These are phyloP conservation scores for Tolmerus cingulatus DNA, from an alignment of 2,888 invertebrate genomes.

Conservation along the genomic window DNA sequence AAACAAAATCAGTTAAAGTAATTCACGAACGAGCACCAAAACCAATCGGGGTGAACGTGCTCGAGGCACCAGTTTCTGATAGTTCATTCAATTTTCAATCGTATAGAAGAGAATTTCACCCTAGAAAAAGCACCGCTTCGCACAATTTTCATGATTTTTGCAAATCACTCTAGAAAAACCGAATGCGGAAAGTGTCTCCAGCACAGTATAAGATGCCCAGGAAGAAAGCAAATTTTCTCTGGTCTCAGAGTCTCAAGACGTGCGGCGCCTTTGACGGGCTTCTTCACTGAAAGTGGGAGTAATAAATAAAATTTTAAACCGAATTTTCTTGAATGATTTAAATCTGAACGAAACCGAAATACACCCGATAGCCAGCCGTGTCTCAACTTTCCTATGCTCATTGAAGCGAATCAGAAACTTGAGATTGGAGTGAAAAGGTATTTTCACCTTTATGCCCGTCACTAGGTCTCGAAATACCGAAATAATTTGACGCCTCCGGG, in stretches of 20 bases:
- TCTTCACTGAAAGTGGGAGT: constrained; percentile 4
- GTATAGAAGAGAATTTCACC: not conserved
- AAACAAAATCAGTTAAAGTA: not conserved
- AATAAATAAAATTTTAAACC: not conserved
- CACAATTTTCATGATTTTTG: not conserved
- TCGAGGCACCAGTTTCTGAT: not conserved
- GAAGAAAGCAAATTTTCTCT: not conserved
- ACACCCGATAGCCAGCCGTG: not conserved
- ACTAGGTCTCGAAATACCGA: not conserved
- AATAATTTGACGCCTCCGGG: not conserved
- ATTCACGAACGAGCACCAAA: not conserved
- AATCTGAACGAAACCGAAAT: constrained; percentile 17
- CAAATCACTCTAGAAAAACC: not conserved
- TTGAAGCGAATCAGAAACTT: constrained; percentile 7
- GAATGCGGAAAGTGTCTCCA: not conserved
- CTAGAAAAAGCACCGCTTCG: not conserved
- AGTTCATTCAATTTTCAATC: not conserved
- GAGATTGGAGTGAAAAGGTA: constrained; percentile 2
- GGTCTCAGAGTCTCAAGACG: not conserved
- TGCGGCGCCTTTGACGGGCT: not conserved
- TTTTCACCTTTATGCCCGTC: not conserved
- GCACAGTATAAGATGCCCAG: not conserved
- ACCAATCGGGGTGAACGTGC: not conserved
- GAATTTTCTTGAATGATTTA: not conserved
- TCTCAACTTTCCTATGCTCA: constrained; percentile 34